phyloP scores from a whole-genome alignment of 2,888 invertebrate genomes.

The Aquatica leii region DNA sequence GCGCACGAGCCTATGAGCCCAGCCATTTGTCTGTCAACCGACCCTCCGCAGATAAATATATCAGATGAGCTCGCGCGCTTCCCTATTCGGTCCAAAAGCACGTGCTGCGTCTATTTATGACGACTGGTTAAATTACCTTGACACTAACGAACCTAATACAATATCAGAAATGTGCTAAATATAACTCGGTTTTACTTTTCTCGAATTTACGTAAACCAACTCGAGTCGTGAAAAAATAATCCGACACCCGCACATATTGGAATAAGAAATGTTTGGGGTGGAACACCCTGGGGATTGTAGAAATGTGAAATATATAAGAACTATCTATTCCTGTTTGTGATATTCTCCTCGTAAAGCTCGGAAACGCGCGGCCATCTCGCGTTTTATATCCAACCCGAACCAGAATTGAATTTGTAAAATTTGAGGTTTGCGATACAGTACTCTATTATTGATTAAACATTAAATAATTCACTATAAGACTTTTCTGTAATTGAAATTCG shows the following conservation, averaged over 20 bases:
- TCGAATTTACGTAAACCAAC: constrained; percentile 27
- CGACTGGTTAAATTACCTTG: constrained; percentile 60
- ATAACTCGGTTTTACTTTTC: constrained; percentile 36
- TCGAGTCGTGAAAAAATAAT: constrained; percentile 37
- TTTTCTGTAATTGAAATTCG: constrained; percentile 10
- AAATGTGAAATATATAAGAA: constrained; percentile 51
- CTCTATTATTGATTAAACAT: constrained; percentile 30
- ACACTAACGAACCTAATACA: constrained; percentile 58
- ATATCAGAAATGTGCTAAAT: constrained; percentile 46
- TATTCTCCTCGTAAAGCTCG: constrained; percentile 47
- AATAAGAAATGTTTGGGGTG: constrained; percentile 41
- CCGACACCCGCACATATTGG: constrained; percentile 33
- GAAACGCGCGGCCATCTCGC: constrained; percentile 38
- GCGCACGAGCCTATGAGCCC: constrained; percentile 55
- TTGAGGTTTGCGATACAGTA: constrained; percentile 28
- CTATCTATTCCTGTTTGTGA: constrained; percentile 48
- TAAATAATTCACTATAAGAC: constrained; percentile 23
- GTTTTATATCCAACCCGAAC: constrained; percentile 42
- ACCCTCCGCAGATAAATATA: constrained; percentile 56
- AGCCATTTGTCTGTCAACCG: constrained; percentile 60
- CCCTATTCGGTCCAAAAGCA: constrained; percentile 55
- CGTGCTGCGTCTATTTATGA: constrained; percentile 59
- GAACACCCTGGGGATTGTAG: constrained; percentile 43
- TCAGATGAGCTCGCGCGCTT: constrained; percentile 50
- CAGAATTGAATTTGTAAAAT: constrained; percentile 48